Base-by-base conservation (phyloP, 2,797 vertebrate genomes). In the Acrocephalus scirpaceus region DNA sequence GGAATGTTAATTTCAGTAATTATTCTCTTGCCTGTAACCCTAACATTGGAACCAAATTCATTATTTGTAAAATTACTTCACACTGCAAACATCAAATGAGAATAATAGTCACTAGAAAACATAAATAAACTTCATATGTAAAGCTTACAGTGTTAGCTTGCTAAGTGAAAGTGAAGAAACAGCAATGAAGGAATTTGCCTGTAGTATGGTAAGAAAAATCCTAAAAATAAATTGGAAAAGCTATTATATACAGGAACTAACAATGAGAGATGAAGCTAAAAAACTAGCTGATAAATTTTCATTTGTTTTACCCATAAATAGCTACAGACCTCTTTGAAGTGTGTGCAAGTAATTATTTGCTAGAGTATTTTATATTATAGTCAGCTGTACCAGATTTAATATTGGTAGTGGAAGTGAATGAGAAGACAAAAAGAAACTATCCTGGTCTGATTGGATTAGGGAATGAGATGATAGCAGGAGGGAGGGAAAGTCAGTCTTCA, bases 21-120 rank as follows among this genome's bases (percentile, higher is more conserved):
- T 88, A 66, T 87, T 84, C 30, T 90, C 40, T 84, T 86, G 40
- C 48, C 40, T 93, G 25, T 89, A 88, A 71, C 64, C 10, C 30
- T 75, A 89, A 90, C 16, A 62, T 27, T 78, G 38, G 42, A 94
- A 76, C 23, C 26, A 92, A 90, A 78, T 67, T 45, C 19, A 27
- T 81, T 92, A 90, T 95, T 96, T 89, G 48, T 53, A 90, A 95
- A 87, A 87, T 58, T 12, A 75, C 65, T 94, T 92, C 61, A 84
- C 34, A 84, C 30, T 77, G 64, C 54, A 85, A 88, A 92, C n/a
- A 72, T 90, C 92, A 95, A 86, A 82, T 86, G 62, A 80, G 56
- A 89, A 84, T 51, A 57, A 69, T 44, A 84, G 73, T 90, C 92
- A 95, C 87, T 78, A 83, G 26, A 87, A 45, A 93, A 78, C 23